Conservation (phyloP, 2,113 vertebrate species). For the Paramisgurnus dabryanus region DNA sequence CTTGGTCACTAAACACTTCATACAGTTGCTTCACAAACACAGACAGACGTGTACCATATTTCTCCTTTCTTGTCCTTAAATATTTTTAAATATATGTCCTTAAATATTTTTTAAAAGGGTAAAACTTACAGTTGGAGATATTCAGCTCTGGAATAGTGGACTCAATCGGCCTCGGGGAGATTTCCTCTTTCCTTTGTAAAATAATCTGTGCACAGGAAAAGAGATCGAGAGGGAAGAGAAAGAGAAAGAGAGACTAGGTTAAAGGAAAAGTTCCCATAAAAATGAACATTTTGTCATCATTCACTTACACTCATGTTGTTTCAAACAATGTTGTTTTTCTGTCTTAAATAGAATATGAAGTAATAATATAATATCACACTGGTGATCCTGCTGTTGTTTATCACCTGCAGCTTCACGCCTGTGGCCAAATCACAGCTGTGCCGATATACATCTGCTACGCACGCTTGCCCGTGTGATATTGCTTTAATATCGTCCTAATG, state of each 20-base stretch:
- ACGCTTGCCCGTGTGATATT: too few relatives aligned
- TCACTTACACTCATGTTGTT: not conserved
- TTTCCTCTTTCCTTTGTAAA: not conserved
- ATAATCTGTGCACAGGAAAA: conserved; percentile 21
- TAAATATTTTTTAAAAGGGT: not conserved
- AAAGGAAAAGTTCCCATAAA: not conserved
- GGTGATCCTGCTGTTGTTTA: too few relatives aligned
- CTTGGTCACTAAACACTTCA: conserved; percentile 30
- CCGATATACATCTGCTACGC: too few relatives aligned
- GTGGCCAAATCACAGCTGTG: too few relatives aligned
- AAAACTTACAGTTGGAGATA: not conserved
- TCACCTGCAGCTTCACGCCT: too few relatives aligned
- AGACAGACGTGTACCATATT: not conserved
- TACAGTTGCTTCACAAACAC: conserved; percentile 24
- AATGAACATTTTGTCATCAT: not conserved
- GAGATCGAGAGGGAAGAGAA: conserved; percentile 38
- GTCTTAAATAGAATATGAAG: too few relatives aligned
- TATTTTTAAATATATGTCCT: not conserved
- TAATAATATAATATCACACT: too few relatives aligned
- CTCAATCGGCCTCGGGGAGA: not conserved
- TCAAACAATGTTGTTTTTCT: not conserved
- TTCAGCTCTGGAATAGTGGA: not conserved
- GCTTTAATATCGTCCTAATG: too few relatives aligned
- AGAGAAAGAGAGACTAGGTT: not conserved
- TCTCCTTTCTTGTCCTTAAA: not conserved